These are phyloP conservation scores for Salvator merianae DNA, from an alignment of 2,113 vertebrate genomes.

Conservation along the genomic window DNA sequence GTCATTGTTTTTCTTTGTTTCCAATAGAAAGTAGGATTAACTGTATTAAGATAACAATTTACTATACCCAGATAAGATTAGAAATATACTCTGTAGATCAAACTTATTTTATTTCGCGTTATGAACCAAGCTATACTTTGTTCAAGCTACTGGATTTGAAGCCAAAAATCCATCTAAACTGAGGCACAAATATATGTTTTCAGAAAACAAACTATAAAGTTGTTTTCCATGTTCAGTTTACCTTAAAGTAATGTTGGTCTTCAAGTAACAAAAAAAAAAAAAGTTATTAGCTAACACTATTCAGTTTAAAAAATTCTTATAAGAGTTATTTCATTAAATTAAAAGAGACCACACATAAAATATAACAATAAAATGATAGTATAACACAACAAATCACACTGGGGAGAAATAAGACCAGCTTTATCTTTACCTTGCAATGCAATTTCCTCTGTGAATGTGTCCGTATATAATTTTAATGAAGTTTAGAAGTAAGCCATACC, in stretches of 20 bases:
- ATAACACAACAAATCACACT: slow-evolving; percentile 33
- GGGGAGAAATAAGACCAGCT: slow-evolving; percentile 17
- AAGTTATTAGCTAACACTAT: slow-evolving; percentile 34
- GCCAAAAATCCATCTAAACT: not conserved
- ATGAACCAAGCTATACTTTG: not conserved
- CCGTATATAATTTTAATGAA: slow-evolving; percentile 56
- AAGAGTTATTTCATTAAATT: slow-evolving; percentile 50
- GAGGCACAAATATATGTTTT: not conserved
- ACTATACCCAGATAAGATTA: not conserved
- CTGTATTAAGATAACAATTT: not conserved
- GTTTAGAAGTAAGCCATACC: slow-evolving; percentile 50
- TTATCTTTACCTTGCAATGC: slow-evolving; percentile 46
- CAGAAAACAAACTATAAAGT: slow-evolving; percentile 35
- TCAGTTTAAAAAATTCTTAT: not conserved
- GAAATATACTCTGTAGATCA: not conserved
- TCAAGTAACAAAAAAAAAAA: slow-evolving; percentile 28
- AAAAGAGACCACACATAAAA: slow-evolving; percentile 55
- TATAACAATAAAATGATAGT: slow-evolving; percentile 51
- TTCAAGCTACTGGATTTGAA: slow-evolving; percentile 1
- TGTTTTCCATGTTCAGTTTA: slow-evolving; percentile 37
- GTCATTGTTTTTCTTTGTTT: not conserved
- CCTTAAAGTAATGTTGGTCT: slow-evolving; percentile 28
- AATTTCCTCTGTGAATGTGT: slow-evolving; percentile 38
- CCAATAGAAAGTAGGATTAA: slow-evolving; percentile 9
- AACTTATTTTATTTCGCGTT: not conserved